Percentiles rank a stretch among this genome's conserved stretches.
Evolutionary conservation across 2,113 vertebrate genomes (phyloP).

Genomic region (Muntiacus reevesi): DNA sequence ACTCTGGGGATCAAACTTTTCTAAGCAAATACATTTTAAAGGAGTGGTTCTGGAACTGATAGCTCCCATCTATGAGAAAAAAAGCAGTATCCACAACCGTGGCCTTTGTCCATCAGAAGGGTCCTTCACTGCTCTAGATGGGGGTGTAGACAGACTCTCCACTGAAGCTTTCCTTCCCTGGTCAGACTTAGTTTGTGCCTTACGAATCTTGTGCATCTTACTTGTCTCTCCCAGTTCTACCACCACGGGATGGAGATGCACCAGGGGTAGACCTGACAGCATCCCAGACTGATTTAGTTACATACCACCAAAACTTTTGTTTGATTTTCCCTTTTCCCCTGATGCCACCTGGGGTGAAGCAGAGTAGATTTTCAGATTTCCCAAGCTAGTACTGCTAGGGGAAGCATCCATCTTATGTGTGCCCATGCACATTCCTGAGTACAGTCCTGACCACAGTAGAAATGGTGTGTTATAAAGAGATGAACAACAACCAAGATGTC

Average conservation of each 20-base stretch:
- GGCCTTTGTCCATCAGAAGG: not conserved
- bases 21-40: not conserved
- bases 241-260: not conserved
- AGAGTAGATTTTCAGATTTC: not conserved
- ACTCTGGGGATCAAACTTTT: not conserved
- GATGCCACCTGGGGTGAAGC: not conserved
- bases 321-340: not conserved
- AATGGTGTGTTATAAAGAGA: not conserved
- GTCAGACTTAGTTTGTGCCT: not conserved
- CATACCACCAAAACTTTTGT: not conserved
- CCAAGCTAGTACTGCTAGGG: not conserved
- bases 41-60: not conserved
- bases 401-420: not conserved
- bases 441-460: not conserved
- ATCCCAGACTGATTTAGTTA: not conserved
- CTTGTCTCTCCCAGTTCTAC: not conserved
- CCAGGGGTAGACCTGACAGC: not conserved
- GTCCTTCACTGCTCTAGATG: not conserved
- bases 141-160: not conserved
- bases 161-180: not conserved
- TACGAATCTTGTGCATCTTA: accelerated
- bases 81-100: not conserved
- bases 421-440: not conserved
- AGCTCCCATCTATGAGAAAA: not conserved
- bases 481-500: not conserved